These are phyloP conservation scores for Tympanuchus pallidicinctus DNA, from an alignment of 2,113 vertebrate species.

Conservation along the genomic window DNA sequence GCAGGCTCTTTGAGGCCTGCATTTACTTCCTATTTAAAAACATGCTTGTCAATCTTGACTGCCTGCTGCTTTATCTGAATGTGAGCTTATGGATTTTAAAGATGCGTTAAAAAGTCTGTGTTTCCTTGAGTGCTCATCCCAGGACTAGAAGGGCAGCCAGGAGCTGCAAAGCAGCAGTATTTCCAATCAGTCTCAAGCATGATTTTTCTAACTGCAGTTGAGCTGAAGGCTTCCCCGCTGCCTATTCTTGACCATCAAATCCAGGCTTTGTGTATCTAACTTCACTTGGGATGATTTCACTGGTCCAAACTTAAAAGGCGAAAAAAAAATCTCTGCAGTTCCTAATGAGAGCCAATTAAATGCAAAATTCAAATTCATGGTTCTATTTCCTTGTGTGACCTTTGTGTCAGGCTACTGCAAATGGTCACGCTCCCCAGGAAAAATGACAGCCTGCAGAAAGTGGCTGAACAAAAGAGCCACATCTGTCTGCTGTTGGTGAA, in stretches of 20 bases:
- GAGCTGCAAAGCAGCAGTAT: background rate
- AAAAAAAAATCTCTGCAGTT: background rate
- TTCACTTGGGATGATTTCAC: background rate
- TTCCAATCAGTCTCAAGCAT: background rate
- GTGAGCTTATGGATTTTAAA: background rate
- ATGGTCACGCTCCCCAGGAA: background rate
- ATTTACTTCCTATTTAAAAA: slow-evolving; percentile 38
- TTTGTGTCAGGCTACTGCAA: background rate
- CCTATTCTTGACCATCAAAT: background rate
- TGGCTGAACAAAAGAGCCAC: slow-evolving; percentile 46
- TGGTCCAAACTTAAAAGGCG: background rate
- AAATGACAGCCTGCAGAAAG: slow-evolving; percentile 37
- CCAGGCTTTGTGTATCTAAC: background rate
- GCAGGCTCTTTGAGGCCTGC: slow-evolving; percentile 33
- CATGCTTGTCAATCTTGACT: background rate
- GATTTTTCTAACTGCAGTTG: background rate
- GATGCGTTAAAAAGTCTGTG: background rate
- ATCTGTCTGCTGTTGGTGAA: background rate
- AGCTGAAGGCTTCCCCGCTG: background rate
- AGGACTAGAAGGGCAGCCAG: background rate
- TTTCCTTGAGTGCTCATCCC: background rate
- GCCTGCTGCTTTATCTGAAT: background rate
- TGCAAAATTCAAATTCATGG: slow-evolving; percentile 16
- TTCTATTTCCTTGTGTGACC: slow-evolving; percentile 32
- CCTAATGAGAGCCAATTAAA: slow-evolving; percentile 22